These are phyloP conservation scores for Tetranychus cinnabarinus DNA, from an alignment of 1,140 invertebrate species.

Conservation along the genomic window DNA sequence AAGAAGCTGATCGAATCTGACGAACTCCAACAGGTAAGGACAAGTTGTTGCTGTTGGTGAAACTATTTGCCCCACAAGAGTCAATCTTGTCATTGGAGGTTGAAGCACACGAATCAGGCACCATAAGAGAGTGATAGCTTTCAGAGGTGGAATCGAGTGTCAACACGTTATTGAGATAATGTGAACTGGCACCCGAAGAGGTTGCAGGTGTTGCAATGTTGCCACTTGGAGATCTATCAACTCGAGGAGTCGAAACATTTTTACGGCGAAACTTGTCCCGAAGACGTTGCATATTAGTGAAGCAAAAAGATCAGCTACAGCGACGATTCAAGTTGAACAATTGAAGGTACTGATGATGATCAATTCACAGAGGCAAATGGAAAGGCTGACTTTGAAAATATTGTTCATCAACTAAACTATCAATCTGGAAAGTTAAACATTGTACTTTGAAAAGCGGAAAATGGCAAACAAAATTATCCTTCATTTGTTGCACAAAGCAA, in stretches of 20 bases:
- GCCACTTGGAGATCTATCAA: neutral
- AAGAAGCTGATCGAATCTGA: conserved; percentile 56
- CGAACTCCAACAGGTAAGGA: conserved; percentile 21
- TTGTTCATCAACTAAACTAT: too few relatives aligned
- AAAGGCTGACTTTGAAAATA: too few relatives aligned
- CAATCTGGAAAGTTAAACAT: too few relatives aligned
- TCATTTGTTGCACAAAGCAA: too few relatives aligned
- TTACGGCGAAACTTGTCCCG: neutral
- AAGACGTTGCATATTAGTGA: neutral
- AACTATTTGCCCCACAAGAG: neutral
- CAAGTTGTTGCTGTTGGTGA: neutral
- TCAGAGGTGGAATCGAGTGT: neutral
- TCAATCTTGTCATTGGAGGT: neutral
- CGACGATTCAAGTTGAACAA: too few relatives aligned
- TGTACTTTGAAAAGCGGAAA: too few relatives aligned
- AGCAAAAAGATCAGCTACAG: neutral
- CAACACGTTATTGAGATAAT: neutral
- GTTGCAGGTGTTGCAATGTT: neutral
- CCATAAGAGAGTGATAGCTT: too few relatives aligned
- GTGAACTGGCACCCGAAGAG: neutral
- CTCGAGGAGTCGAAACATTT: neutral
- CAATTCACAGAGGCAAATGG: too few relatives aligned
- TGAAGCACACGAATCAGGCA: neutral
- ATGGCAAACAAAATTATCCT: too few relatives aligned
- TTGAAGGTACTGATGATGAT: too few relatives aligned